A percentile compares a stretch with the other conserved stretches of the same genome.
Conservation (phyloP, 2,797 vertebrate genomes). For the Hippoglossus hippoglossus region DNA sequence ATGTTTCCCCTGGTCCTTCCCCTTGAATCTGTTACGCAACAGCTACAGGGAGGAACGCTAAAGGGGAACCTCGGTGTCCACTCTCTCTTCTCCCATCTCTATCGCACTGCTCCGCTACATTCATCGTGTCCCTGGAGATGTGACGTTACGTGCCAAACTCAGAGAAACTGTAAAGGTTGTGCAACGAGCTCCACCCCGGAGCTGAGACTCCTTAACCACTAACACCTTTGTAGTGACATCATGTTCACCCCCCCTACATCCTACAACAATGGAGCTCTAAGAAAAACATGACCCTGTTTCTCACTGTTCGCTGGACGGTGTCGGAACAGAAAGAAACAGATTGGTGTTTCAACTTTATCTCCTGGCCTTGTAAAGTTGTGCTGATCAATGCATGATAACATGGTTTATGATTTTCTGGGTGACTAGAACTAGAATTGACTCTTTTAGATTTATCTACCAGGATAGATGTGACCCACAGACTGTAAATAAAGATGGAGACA, state of each 20-base stretch:
- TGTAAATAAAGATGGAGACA: no score
- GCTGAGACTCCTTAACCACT: conserved; percentile 56
- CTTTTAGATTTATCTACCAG: no score
- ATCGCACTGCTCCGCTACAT: conserved; percentile 69
- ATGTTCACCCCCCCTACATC: conserved; percentile 38
- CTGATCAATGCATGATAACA: no score
- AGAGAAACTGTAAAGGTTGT: conserved; percentile 51
- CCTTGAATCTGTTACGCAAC: conserved; percentile 55
- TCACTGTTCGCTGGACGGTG: no score
- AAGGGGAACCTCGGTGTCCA: conserved; percentile 52
- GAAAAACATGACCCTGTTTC: no score
- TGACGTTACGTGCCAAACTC: conserved; percentile 57
- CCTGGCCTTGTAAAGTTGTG: no score
- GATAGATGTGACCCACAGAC: neutral
- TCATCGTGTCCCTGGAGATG: conserved; percentile 65
- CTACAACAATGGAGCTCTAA: conserved; percentile 28
- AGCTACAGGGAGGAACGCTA: conserved; percentile 34
- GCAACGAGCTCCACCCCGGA: conserved; percentile 60
- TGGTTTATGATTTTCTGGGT: no score
- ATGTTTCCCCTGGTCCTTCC: conserved; percentile 46
- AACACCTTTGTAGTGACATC: conserved; percentile 70
- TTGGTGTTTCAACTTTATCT: no score
- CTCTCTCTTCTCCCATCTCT: conserved; percentile 44
- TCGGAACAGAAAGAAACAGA: no score
- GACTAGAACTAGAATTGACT: no score